Base-by-base conservation (phyloP, 2,113 vertebrate species). In the Excalfactoria chinensis region DNA sequence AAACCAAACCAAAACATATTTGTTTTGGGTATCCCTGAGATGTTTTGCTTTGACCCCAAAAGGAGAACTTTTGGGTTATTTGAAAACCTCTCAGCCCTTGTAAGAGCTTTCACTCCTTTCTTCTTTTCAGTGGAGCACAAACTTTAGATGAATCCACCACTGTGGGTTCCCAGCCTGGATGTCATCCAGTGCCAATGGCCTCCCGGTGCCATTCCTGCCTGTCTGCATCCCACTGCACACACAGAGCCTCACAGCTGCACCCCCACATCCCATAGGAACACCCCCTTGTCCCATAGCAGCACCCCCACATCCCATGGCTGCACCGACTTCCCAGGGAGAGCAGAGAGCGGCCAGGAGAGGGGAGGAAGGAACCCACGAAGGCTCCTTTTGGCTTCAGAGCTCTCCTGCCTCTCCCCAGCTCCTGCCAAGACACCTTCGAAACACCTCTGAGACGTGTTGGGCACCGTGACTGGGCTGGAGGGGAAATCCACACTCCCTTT, bases 401-500 rank as follows among this genome's bases (percentile, higher is more conserved):
- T 93, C 58, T 90, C 46, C 81, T 90, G 71, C 86, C 59, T 73
- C 81, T 60, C 71, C 85, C 75, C 87, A 83, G 82, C 94, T 95
- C 85, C 51, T 67, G 94, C 93, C 89, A 88, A 90, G 68, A 66
- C 95, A 95, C 84, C 95, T 93, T 90, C 37, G 84, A 90, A 96
- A 94, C 95, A 93, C 75, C 93, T 94, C 93, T 94, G 93, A 92
- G 93, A 93, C 28, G 2, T 88, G 87, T 51, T 94, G 96, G 94
- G 93, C 89, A 92, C 78, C 6, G 46, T 87, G 79, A 80, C 87
- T 92, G 91, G 93, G 95, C 96, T 95, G 87, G 51, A 96, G 96
- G 96, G 95, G 91, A 96, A 96, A 95, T 96, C 93, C 89, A 88
- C 84, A 17, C 40, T 93, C 68, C 60, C 95, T 96, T 96, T 96